Evolutionary conservation across 2,797 vertebrate species (phyloP).

Genomic region (Lepus oiostolus): DNA sequence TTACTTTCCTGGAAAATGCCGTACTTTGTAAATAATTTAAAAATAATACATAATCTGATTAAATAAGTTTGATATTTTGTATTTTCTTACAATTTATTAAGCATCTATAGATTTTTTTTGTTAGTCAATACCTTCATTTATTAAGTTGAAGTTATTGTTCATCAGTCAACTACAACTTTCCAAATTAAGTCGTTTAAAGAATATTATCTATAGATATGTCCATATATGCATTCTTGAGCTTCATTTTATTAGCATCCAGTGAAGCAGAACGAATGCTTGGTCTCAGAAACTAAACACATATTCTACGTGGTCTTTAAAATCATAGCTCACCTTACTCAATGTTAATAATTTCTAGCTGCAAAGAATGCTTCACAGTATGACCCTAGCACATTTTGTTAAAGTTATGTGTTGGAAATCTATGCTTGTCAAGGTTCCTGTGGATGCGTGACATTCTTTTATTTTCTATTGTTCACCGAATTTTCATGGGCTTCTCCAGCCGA

Average conservation of each 20-base stretch:
- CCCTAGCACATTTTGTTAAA: neutral
- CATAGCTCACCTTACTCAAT: slow-evolving; percentile 17
- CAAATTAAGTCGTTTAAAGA: slow-evolving; percentile 76
- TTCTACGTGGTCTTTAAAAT: neutral
- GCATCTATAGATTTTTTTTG: slow-evolving; percentile 71
- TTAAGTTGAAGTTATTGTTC: slow-evolving; percentile 78
- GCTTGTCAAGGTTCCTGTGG: neutral
- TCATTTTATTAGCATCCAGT: slow-evolving; percentile 69
- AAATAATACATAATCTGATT: slow-evolving; percentile 73
- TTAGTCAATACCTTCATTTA: slow-evolving; percentile 76
- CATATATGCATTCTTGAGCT: slow-evolving; percentile 47
- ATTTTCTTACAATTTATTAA: slow-evolving; percentile 82
- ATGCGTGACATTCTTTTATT: neutral
- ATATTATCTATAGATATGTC: slow-evolving; percentile 70
- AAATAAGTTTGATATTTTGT: slow-evolving; percentile 76
- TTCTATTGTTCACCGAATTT: slow-evolving; percentile 1
- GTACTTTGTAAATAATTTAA: slow-evolving; percentile 64
- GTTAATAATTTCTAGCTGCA: slow-evolving; percentile 37
- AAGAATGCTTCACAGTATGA: neutral
- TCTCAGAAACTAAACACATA: neutral
- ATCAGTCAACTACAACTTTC: slow-evolving; percentile 69
- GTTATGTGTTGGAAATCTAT: neutral
- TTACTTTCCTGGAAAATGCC: slow-evolving; percentile 72
- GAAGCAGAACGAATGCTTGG: slow-evolving; percentile 42
- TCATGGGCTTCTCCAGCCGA: neutral